These are phyloP conservation scores for Smittia sp. DNA, from an alignment of 2,888 invertebrate species.

Conservation along the genomic window DNA sequence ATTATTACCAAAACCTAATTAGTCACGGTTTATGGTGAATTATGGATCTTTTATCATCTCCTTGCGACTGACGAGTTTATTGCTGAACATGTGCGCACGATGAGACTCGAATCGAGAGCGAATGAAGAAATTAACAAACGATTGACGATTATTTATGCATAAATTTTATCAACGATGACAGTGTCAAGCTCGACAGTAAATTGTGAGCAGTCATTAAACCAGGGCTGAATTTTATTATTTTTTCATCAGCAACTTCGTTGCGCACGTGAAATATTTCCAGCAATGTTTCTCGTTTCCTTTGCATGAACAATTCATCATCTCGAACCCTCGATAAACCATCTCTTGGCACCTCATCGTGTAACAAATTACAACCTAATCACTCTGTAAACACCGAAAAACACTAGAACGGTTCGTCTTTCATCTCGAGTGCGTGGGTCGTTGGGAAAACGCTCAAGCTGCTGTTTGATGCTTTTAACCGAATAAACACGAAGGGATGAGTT, in stretches of 20 bases:
- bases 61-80: neutral
- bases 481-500: conserved; percentile 27
- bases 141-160: conserved; percentile 35
- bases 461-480: conserved; percentile 26
- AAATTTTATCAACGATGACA: neutral
- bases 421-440: conserved; percentile 19
- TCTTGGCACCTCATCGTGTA: conserved; percentile 15
- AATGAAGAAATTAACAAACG: neutral
- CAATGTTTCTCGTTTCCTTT: neutral
- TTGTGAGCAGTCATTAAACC: neutral
- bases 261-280: neutral
- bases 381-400: conserved; percentile 9
- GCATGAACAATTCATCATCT: neutral
- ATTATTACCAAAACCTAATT: conserved; percentile 39
- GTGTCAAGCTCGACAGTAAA: neutral
- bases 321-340: neutral
- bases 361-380: conserved; percentile 35
- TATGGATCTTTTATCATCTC: conserved; percentile 15
- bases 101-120: conserved; percentile 7
- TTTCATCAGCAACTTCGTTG: neutral
- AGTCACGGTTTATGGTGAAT: conserved; percentile 37
- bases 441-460: conserved; percentile 14
- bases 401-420: neutral
- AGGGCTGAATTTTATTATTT: no score
- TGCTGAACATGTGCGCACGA: neutral